Conservation (phyloP, 2,113 vertebrate species). For the Solenodon paradoxus region DNA sequence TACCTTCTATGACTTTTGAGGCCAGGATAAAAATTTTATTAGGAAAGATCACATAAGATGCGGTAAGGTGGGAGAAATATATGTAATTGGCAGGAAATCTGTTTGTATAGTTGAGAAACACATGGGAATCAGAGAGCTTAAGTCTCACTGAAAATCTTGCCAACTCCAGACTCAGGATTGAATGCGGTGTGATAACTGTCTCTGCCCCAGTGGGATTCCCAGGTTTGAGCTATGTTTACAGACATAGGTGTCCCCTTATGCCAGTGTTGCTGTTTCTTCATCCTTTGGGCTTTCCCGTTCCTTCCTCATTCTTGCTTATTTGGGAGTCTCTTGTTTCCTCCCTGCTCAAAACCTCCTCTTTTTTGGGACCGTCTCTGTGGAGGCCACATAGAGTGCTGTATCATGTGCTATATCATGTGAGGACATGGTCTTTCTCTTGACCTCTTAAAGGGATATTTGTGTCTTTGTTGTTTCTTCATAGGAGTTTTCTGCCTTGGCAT, state of each 20-base stretch:
- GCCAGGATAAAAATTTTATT: background rate
- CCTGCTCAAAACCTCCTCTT: background rate
- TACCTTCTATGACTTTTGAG: background rate
- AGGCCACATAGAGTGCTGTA: background rate
- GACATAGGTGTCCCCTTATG: accelerated
- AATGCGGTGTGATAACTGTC: background rate
- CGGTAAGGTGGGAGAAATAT: background rate
- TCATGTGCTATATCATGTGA: background rate
- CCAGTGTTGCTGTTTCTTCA: background rate
- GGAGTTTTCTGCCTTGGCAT: background rate
- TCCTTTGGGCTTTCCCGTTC: background rate
- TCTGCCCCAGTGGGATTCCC: background rate
- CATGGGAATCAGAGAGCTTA: background rate
- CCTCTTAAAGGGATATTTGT: background rate
- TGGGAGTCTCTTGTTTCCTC: background rate
- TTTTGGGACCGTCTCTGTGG: background rate
- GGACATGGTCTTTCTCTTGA: background rate
- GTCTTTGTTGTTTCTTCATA: background rate
- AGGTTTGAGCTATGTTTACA: background rate
- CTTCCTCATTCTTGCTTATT: background rate
- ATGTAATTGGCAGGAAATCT: background rate
- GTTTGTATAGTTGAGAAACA: background rate
- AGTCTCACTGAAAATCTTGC: background rate
- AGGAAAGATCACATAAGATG: background rate
- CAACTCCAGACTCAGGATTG: background rate